Conservation (phyloP, 1,140 invertebrate species). For the Aphaenogaster ashmeadi region DNA sequence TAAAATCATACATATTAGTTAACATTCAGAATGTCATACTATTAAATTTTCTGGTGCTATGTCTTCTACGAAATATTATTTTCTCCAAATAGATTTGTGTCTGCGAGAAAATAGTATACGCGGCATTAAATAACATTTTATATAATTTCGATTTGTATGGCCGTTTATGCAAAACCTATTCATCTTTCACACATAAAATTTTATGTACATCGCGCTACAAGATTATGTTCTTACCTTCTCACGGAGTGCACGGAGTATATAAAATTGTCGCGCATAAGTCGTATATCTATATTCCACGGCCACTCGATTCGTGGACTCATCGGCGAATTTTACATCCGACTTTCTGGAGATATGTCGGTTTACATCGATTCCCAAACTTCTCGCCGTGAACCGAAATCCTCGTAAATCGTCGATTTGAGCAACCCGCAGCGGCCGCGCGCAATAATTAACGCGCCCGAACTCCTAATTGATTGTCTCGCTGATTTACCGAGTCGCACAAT, state of each 20-base stretch:
- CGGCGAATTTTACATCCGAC: constrained; percentile 42
- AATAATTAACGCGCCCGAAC: constrained; percentile 62
- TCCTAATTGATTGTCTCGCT: constrained; percentile 64
- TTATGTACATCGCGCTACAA: constrained; percentile 11
- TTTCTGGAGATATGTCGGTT: constrained; percentile 9
- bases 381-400: constrained; percentile 44
- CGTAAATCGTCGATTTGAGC: constrained; percentile 48
- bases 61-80: neutral
- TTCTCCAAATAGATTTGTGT: neutral
- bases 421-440: constrained; percentile 6
- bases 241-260: neutral
- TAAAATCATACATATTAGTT: neutral
- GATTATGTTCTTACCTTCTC: constrained; percentile 23
- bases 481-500: constrained; percentile 63
- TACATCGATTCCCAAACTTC: constrained; percentile 13
- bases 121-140: constrained; percentile 14
- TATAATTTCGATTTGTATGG: constrained; percentile 19
- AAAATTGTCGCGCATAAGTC: constrained; percentile 18
- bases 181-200: constrained; percentile 19
- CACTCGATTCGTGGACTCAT: neutral
- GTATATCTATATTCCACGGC: constrained; percentile 22
- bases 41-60: neutral
- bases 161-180: constrained; percentile 5
- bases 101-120: neutral
- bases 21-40: constrained; percentile 8